phyloP scores from a whole-genome alignment of 2,888 invertebrate species.

The Drosophila mimica region DNA sequence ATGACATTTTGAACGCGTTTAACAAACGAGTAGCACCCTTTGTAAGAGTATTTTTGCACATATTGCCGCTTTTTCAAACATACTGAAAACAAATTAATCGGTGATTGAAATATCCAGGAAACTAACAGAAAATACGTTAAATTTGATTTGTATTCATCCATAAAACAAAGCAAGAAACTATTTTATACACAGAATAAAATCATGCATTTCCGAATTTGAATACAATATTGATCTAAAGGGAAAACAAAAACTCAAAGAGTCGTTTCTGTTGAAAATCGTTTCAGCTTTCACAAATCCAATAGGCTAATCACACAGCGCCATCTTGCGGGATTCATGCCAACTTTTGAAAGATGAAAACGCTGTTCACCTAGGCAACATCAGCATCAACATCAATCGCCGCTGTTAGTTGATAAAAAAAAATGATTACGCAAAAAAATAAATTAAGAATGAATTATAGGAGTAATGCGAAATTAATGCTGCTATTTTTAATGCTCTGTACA shows the following conservation, averaged over 20 bases:
- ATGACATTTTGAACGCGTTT: neutral
- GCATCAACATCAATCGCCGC: neutral
- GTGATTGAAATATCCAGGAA: neutral
- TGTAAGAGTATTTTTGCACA: conserved; percentile 2
- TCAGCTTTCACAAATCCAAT: neutral
- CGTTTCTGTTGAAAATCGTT: neutral
- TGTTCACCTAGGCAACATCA: neutral
- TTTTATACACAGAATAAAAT: neutral
- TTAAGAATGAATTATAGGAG: neutral
- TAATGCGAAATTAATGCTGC: neutral
- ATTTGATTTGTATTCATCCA: neutral
- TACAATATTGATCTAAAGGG: neutral
- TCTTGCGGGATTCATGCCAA: neutral
- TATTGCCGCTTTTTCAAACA: neutral
- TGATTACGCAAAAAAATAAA: neutral
- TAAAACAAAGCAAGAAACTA: neutral
- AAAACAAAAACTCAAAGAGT: neutral
- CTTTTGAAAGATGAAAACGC: neutral
- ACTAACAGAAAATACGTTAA: neutral
- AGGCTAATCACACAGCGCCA: neutral
- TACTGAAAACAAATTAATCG: neutral
- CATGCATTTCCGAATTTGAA: neutral
- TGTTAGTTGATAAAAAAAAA: neutral
- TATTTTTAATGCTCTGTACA: neutral
- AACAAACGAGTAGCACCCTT: neutral